Conservation (phyloP, 2,113 vertebrate genomes). For the Cebus imitator region DNA sequence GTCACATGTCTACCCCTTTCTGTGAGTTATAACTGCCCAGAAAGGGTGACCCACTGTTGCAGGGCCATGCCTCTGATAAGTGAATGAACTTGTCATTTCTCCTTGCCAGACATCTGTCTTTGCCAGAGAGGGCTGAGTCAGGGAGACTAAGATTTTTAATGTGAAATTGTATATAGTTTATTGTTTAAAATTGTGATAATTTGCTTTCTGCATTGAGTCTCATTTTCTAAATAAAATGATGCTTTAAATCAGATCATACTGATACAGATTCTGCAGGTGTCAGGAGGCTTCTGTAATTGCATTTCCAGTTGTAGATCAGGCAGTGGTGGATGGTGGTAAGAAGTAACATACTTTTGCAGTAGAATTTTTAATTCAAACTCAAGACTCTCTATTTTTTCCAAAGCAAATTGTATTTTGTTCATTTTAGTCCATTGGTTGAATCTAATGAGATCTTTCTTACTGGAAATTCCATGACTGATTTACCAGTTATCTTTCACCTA, state of each 20-base stretch:
- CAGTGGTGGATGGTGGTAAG: background rate
- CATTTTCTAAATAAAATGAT: background rate
- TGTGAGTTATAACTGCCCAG: background rate
- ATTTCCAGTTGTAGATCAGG: background rate
- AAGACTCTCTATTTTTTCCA: background rate
- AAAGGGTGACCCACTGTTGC: background rate
- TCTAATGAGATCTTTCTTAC: background rate
- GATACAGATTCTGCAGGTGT: background rate
- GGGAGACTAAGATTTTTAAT: background rate
- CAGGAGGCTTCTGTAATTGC: background rate
- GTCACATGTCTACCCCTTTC: background rate
- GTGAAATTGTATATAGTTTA: background rate
- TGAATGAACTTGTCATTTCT: background rate
- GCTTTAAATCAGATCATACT: background rate
- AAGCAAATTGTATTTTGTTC: background rate
- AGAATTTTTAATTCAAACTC: constrained; percentile 5
- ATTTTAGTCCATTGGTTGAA: background rate
- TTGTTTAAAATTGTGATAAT: background rate
- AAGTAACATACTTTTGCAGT: background rate
- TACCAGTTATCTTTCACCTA: background rate
- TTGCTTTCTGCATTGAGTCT: background rate
- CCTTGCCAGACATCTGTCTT: background rate
- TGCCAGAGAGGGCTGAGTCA: background rate
- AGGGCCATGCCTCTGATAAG: background rate
- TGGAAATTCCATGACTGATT: background rate